Base-by-base conservation (phyloP, 2,888 invertebrate genomes). In the Tryphoninae sp. region DNA sequence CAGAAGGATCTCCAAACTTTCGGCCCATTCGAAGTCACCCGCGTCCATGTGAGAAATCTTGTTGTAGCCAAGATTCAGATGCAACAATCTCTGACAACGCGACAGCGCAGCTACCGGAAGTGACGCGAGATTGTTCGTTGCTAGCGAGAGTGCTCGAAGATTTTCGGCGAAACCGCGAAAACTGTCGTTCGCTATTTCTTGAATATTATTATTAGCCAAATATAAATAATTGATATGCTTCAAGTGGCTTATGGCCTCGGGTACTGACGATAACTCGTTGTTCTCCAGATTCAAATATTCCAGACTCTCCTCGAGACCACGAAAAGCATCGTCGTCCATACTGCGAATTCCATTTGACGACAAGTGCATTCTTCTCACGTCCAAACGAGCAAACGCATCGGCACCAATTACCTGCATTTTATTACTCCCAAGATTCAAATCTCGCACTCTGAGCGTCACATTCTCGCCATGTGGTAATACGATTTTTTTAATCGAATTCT, bases 21-120 rank as follows among this genome's bases (percentile, higher is more conserved):
- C 94, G 40, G 96, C 96, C 97, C 97, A 97, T 82, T 94, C 94
- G 11, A 98, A 97, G 90, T 97, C 96, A 84, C 95, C 95, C 81
- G 95, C 95, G 85, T 94, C 94, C 86, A 97, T 94, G 90, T 96
- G 95, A 84, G 95, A 94, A 89, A 98, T 97, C 90, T 95, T 95
- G 92, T 98, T 97, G 92, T 97, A 97, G 82, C 97, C 97, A 89
- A 97, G 94, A 92, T 97, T 97, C 85, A 97, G 94, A 92, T 97
- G 97, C n/a, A 96, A 94, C 76, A 97, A 93, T 88, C 95, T 95
- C 72, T 95, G 94, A 89, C 97, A 96, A 87, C 95, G 94, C 86
- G 94, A 94, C 81, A 97, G 93, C 3, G 96, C 94, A 49, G 94
- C 93, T 0, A 94, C 93, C 9, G 97, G 97, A 82, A 97, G 94